Base-by-base conservation (phyloP, 2,888 invertebrate genomes). In the Mesorhabditis spiculigera region DNA sequence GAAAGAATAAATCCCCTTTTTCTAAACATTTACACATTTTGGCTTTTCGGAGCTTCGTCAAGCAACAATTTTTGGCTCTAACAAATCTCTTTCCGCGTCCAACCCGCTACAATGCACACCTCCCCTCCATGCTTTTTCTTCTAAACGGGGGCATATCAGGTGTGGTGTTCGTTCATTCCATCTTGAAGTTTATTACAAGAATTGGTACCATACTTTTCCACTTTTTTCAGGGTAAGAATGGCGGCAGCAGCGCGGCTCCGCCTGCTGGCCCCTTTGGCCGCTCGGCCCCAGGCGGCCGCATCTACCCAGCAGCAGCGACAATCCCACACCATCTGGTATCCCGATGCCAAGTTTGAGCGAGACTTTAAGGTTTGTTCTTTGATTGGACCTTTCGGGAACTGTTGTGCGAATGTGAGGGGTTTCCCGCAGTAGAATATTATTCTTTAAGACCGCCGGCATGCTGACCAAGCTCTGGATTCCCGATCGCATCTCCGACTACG, bases 261-360 rank as follows among this genome's bases (percentile, higher is more conserved):
- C 4, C 64, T 70, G 10, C 63, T 70, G 65, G 8, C 64, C 42
- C 45, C 44, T 43, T 8, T 71, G 43, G 43, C 58, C 6, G 63
- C 71, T 10, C 67, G 28, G 28, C 28, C 28, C 28, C 28, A 28
- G 28, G 28, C 28, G 28, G 28, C 28, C 28, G 28, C 72, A 16
- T 68, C 76, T 4, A 62, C 72, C 8, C 63, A 69, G 4, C 76
- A 78, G 63, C 68, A 73, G 63, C 77, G 82, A 58, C 67, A 80
- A 66, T 82, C 82, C 43, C 82, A 82, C 74, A 81, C 81, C n/a
- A 80, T 82, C 63, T 85, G 85, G 85, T 82, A 81, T 68, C 85
- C 85, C 41, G 85, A 85, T 75, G 85, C 85, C 41, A 80, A 83
- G 69, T 85, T 85, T 67, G 79, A 81, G 67, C 75, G 85, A 45